phyloP scores from a whole-genome alignment of 2,888 invertebrate genomes.

The Tineola bisselliella region DNA sequence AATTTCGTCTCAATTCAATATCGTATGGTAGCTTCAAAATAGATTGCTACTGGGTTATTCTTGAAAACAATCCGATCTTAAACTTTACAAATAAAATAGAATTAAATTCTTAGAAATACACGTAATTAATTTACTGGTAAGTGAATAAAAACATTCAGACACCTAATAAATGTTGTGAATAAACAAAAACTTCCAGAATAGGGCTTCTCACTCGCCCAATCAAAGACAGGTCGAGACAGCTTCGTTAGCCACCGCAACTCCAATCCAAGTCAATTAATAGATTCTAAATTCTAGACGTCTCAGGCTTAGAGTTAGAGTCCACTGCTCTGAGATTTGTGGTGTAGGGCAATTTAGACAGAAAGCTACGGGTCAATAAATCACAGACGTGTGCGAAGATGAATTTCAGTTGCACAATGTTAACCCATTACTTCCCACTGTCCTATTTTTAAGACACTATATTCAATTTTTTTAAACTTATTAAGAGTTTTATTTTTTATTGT shows the following conservation, averaged over 20 bases:
- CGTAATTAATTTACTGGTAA: too few species aligned
- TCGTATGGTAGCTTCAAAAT: background rate
- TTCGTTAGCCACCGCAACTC: constrained; percentile 8
- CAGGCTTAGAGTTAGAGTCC: background rate
- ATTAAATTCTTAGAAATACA: too few species aligned
- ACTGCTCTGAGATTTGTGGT: background rate
- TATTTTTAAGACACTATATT: background rate
- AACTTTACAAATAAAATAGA: background rate
- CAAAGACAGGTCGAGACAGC: background rate
- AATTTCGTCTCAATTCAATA: background rate
- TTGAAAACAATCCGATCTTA: background rate
- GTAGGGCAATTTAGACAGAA: background rate
- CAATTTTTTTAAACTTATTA: too few species aligned
- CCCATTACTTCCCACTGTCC: too few species aligned
- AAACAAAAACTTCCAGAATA: background rate
- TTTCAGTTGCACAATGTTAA: background rate
- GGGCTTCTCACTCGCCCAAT: background rate
- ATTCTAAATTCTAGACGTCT: background rate
- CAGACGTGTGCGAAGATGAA: background rate
- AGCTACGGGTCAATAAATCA: background rate
- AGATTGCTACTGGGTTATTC: background rate
- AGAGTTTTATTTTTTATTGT: too few species aligned
- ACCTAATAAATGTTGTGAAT: too few species aligned
- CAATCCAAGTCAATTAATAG: background rate
- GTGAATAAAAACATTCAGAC: too few species aligned